Conservation (phyloP, 2,113 vertebrate genomes). For the Vireo altiloquus region DNA sequence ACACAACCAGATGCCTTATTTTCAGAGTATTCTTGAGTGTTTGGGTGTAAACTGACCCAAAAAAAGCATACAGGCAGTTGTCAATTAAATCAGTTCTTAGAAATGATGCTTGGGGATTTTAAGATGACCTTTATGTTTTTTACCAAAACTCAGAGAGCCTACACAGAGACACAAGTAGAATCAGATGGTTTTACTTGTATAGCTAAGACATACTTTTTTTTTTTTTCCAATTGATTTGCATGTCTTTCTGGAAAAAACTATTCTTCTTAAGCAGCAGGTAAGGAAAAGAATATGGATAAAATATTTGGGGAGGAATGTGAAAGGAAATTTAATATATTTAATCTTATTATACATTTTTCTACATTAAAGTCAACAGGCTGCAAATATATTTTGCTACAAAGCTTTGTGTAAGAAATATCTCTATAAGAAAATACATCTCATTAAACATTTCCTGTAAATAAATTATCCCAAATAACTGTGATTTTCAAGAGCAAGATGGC, state of each 20-base stretch:
- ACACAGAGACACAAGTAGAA: background rate
- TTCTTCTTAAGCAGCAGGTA: constrained; percentile 32
- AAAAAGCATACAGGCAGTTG: background rate
- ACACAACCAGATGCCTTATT: background rate
- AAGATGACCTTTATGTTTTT: background rate
- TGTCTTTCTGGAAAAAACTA: background rate
- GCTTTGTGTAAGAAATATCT: constrained; percentile 82
- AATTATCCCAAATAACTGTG: constrained; percentile 75
- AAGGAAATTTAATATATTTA: constrained; percentile 77
- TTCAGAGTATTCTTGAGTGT: background rate
- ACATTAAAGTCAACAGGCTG: constrained; percentile 75
- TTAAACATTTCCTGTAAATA: constrained; percentile 83
- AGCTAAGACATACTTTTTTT: background rate
- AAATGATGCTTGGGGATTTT: background rate
- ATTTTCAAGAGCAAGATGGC: constrained; percentile 41
- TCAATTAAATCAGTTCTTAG: background rate
- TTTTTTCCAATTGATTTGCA: background rate
- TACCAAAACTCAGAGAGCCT: background rate
- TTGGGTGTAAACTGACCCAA: background rate
- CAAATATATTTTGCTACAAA: constrained; percentile 81
- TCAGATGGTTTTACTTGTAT: background rate
- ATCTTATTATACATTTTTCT: constrained; percentile 81
- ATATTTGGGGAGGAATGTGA: constrained; percentile 4
- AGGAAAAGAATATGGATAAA: constrained; percentile 22
- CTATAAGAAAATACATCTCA: constrained; percentile 83